Evolutionary conservation across 2,113 vertebrate genomes (phyloP).

Genomic region (Xiphophorus hellerii): DNA sequence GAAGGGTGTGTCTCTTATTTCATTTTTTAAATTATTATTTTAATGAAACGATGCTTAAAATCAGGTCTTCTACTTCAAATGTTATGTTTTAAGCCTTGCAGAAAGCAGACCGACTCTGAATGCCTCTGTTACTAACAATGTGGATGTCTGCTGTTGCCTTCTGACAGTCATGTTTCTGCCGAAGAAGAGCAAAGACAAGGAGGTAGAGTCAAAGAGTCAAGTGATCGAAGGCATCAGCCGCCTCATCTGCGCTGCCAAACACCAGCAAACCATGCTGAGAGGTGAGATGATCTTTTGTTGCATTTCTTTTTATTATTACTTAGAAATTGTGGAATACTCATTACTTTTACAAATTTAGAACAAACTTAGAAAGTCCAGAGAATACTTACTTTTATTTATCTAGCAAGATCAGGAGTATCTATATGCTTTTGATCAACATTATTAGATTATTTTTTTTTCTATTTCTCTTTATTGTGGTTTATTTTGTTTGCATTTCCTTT

Average conservation of each 20-base stretch:
- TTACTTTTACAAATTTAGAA: too few species aligned
- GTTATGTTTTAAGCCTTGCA: too few species aligned
- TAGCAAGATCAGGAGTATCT: too few species aligned
- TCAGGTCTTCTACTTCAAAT: background rate
- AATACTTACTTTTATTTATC: too few species aligned
- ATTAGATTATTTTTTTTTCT: too few species aligned
- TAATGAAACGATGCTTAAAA: background rate
- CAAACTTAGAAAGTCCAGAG: too few species aligned
- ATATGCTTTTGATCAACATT: too few species aligned
- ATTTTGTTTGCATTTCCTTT: too few species aligned
- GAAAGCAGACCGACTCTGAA: slow-evolving; percentile 2
- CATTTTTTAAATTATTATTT: background rate
- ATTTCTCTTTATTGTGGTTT: too few species aligned
- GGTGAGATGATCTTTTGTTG: slow-evolving; percentile 70
- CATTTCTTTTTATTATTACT: too few species aligned
- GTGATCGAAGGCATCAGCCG: slow-evolving; percentile 97
- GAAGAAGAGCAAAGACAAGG: slow-evolving; percentile 97
- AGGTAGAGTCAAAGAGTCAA: slow-evolving; percentile 94
- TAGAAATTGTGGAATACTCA: too few species aligned
- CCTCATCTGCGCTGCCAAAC: slow-evolving; percentile 96
- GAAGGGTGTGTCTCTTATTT: slow-evolving; percentile 82
- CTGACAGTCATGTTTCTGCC: slow-evolving; percentile 95
- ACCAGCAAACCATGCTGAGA: slow-evolving; percentile 97
- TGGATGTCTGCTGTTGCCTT: slow-evolving; percentile 16
- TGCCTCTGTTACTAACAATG: slow-evolving; percentile 9